phyloP scores from a whole-genome alignment of 2,797 vertebrate species.

The Rhinophrynus dorsalis region DNA sequence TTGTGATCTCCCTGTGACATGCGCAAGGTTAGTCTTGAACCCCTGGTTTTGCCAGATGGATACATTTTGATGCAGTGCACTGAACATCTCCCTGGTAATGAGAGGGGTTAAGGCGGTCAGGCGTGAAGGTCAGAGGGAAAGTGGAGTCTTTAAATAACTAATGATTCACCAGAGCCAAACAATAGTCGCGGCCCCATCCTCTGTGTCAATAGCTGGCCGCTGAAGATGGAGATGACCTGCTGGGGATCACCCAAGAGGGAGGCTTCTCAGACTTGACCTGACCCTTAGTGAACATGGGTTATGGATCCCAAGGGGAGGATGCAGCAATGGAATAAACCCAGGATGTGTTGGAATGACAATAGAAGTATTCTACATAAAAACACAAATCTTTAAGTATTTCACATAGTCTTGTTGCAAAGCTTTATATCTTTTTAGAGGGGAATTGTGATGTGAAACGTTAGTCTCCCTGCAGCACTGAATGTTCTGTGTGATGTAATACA shows the following conservation, averaged over 20 bases:
- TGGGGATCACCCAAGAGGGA: neutral
- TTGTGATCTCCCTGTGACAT: too few relatives aligned
- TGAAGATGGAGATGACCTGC: neutral
- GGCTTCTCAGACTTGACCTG: conserved; percentile 9
- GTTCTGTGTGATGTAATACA: too few relatives aligned
- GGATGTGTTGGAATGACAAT: too few relatives aligned
- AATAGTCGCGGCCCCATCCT: conserved; percentile 2
- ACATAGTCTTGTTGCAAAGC: too few relatives aligned
- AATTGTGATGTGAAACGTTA: too few relatives aligned
- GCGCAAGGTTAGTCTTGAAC: too few relatives aligned
- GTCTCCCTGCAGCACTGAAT: too few relatives aligned
- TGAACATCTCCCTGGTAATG: neutral
- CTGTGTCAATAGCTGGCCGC: neutral
- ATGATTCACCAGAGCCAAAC: conserved; percentile 46
- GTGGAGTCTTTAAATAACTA: conserved; percentile 51
- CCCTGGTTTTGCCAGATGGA: too few relatives aligned
- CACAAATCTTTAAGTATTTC: too few relatives aligned
- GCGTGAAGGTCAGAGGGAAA: conserved; percentile 54
- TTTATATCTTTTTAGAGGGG: too few relatives aligned
- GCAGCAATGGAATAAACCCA: neutral
- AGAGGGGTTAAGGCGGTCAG: conserved; percentile 49
- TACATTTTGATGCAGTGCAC: too few relatives aligned
- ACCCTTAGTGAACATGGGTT: neutral
- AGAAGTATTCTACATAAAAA: too few relatives aligned
- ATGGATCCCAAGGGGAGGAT: neutral